Evolutionary conservation across 2,797 vertebrate species (phyloP), one percentile per base, ranked within the genome.

Genomic region (Sebastes minor): DNA sequence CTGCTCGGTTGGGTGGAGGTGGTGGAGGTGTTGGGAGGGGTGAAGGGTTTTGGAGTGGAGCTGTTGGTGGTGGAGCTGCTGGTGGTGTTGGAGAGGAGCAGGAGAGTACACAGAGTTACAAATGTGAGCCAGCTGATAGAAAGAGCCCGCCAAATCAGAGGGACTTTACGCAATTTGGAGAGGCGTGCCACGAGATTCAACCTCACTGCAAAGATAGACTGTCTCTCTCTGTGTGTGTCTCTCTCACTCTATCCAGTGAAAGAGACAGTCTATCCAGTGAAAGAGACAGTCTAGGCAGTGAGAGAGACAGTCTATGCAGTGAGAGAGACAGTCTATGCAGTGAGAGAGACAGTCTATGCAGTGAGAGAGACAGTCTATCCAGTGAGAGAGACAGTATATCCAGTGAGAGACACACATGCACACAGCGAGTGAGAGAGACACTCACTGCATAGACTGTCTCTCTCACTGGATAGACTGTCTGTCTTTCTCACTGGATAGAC

Each of bases 111-210:
- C 16, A 25, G 78, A 81, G 76, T 88, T 86, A 82, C 74, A 85
- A 81, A 87, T 86, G 71, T 81, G 82, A 90, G 84, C 74, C 81
- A 88, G 81, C 76, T 86, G 83, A 92, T 73, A 74, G 84, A 85
- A 86, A 78, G 72, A 85, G 75, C 87, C 89, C 84, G 85, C 86
- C 91, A 91, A 94, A 89, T 86, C 81, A 86, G 62, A 49, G 75
- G 79, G 82, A 85, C 70, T 84, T 89, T 71, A 80, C 83, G 90
- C 87, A 86, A 81, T 79, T 84, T 84, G 83, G 86, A 63, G 67
- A 87, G 75, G 59, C 70, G 80, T 81, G 30, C 75, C 10, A 72
- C 86, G 82, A 73, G 80, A 87, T 63, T 83, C 76, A 80, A 80
- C 76, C 38, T 82, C 84, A 27, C 35, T 35, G 71, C 35, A 38